Evolutionary conservation across 2,888 invertebrate species (phyloP).

Genomic region (Frankliniella intonsa): DNA sequence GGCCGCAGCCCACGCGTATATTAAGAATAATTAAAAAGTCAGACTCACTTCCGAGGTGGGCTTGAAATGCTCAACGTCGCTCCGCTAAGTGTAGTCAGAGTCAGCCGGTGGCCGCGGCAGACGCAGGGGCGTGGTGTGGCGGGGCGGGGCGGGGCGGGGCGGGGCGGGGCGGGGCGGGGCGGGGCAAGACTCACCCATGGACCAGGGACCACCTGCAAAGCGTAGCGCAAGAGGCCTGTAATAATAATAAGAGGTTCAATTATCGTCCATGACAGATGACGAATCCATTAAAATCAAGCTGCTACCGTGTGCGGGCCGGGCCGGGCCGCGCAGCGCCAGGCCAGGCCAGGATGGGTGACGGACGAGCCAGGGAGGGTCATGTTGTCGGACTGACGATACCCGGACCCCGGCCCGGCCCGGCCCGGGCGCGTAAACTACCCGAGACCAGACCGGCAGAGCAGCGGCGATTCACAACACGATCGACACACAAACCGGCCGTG

Average conservation of each 20-base stretch:
- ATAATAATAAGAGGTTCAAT: slow-evolving; percentile 16
- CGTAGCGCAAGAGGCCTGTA: not conserved
- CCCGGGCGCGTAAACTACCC: too few species aligned
- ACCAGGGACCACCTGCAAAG: slow-evolving; percentile 7
- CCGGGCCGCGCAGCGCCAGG: too few species aligned
- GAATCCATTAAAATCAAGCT: not conserved
- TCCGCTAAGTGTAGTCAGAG: slow-evolving; percentile 8
- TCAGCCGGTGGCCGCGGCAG: not conserved
- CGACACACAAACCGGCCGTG: too few species aligned
- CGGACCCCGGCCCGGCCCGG: too few species aligned
- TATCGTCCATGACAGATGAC: slow-evolving; percentile 10
- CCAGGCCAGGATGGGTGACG: too few species aligned
- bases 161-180: not conserved
- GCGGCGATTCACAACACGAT: too few species aligned
- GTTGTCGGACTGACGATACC: too few species aligned
- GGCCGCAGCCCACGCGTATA: not conserved
- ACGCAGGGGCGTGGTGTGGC: not conserved
- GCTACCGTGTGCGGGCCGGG: not conserved
- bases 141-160: not conserved
- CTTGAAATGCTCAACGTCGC: not conserved
- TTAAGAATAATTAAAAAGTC: slow-evolving; percentile 25
- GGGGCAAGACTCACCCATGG: not conserved
- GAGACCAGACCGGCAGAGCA: too few species aligned
- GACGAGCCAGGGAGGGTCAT: too few species aligned
- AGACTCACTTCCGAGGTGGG: slow-evolving; percentile 16